Percentiles rank a stretch among this genome's conserved stretches.
Conservation (phyloP, 2,888 invertebrate genomes). For the Aplocera efformata region DNA sequence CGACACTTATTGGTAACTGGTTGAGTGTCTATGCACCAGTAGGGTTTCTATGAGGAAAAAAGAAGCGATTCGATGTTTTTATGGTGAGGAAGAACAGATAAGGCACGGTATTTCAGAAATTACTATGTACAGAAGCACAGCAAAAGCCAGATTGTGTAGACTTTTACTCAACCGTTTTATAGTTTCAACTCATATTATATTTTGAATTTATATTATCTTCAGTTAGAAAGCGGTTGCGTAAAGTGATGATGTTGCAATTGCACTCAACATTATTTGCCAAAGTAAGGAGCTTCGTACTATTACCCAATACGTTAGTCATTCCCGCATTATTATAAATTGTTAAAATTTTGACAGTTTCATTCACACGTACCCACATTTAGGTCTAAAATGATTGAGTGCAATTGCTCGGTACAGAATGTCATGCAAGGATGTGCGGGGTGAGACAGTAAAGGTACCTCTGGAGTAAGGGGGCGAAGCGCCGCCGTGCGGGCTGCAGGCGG, state of each 20-base stretch:
- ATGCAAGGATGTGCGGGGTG: constrained; percentile 24
- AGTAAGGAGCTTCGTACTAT: no score
- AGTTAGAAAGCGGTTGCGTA: constrained; percentile 8
- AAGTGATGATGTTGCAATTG: constrained; percentile 17
- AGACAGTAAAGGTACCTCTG: constrained; percentile 77
- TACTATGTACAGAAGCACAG: constrained; percentile 25
- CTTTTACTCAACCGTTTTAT: constrained; percentile 26
- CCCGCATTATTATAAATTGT: no score
- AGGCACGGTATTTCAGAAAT: constrained; percentile 1
- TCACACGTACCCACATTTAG: background rate
- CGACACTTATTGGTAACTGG: no score
- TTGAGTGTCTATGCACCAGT: no score
- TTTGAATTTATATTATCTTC: background rate
- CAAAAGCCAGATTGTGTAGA: constrained; percentile 28
- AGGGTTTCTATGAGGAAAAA: no score
- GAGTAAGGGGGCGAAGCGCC: constrained; percentile 85
- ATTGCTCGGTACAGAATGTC: constrained; percentile 8
- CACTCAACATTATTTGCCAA: constrained; percentile 1
- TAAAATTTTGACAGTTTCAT: no score
- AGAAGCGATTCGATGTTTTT: no score
- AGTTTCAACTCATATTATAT: background rate
- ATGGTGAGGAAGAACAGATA: no score
- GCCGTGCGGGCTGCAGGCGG: constrained; percentile 85
- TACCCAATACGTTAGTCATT: no score
- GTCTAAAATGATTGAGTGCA: constrained; percentile 6